Conservation (phyloP, 1,140 invertebrate species). For the Armadillidium nasatum region DNA sequence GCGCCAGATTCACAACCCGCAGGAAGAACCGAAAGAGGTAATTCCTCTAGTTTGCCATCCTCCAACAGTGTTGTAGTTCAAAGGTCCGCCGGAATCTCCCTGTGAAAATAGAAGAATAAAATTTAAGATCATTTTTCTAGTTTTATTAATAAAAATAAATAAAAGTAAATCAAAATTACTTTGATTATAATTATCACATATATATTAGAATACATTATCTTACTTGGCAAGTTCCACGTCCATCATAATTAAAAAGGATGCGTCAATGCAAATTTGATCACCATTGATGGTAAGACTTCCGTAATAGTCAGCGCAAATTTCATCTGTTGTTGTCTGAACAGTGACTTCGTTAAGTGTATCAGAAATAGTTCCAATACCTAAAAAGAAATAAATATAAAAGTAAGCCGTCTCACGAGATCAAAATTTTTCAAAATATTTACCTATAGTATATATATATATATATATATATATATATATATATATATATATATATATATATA, state of each 20-base stretch:
- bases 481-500: slow-evolving; percentile 17
- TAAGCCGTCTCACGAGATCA: background rate
- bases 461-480: slow-evolving; percentile 10
- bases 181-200: too few relatives aligned
- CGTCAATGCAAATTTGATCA: too few relatives aligned
- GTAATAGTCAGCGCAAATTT: background rate
- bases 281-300: background rate
- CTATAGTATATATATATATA: background rate
- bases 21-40: slow-evolving; percentile 51
- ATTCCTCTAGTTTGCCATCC: slow-evolving; percentile 47
- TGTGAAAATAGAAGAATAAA: background rate
- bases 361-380: background rate
- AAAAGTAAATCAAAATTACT: too few relatives aligned
- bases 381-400: background rate
- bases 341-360: background rate
- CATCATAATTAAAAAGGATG: too few relatives aligned
- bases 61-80: slow-evolving; percentile 45
- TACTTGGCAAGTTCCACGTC: too few relatives aligned
- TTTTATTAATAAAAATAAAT: too few relatives aligned
- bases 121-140: background rate
- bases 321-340: slow-evolving; percentile 1
- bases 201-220: too few relatives aligned
- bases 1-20: slow-evolving; percentile 53
- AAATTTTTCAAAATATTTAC: background rate
- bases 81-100: slow-evolving; percentile 31